Evolutionary conservation across 2,113 vertebrate genomes (phyloP).

Genomic region (Glareola pratincola): DNA sequence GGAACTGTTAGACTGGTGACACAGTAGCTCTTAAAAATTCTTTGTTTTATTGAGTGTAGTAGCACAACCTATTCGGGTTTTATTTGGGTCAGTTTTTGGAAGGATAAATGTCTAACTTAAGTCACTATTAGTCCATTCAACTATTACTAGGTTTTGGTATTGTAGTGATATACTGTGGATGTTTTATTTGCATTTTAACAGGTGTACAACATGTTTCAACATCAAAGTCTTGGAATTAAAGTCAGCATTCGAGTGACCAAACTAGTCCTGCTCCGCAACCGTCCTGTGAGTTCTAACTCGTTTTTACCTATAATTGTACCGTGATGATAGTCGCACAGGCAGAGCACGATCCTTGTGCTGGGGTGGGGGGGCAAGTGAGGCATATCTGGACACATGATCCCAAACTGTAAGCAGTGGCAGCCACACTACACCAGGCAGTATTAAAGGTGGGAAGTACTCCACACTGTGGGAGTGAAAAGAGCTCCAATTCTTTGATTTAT

Average conservation of each 20-base stretch:
- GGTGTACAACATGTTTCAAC: conserved; percentile 98
- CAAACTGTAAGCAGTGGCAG: not conserved
- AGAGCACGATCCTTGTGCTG: not conserved
- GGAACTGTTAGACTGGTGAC: not conserved
- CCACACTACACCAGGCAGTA: not conserved
- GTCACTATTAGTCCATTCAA: not conserved
- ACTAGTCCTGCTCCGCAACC: conserved; percentile 87
- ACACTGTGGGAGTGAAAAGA: not conserved
- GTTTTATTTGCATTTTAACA: conserved; percentile 54
- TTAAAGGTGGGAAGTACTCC: not conserved
- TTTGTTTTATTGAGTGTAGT: not conserved
- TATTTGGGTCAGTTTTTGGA: not conserved
- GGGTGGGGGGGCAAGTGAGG: not conserved
- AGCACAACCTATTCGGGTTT: not conserved
- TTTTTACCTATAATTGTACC: not conserved
- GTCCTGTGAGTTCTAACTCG: conserved; percentile 83
- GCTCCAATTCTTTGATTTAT: not conserved
- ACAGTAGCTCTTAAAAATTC: not conserved
- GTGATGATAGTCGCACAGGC: not conserved
- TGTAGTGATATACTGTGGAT: not conserved
- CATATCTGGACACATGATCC: not conserved
- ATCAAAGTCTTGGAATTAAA: conserved; percentile 89
- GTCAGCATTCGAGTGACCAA: conserved; percentile 91
- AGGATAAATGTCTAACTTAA: not conserved
- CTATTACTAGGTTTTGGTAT: not conserved